phyloP scores from a whole-genome alignment of 2,888 invertebrate genomes.

The Rugalucina vietnamica region DNA sequence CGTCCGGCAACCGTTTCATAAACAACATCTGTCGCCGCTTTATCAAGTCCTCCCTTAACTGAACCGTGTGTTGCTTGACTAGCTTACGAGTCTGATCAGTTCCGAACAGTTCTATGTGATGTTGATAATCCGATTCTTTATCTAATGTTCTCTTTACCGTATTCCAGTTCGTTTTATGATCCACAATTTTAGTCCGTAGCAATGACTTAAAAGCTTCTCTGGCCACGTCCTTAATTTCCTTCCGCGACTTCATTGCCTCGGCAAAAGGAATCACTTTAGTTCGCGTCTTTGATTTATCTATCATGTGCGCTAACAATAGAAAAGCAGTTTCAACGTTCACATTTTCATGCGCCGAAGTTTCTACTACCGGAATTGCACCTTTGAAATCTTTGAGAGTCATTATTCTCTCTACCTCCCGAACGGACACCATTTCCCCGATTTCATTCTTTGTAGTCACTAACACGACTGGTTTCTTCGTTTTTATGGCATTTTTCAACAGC shows the following conservation, averaged over 20 bases:
- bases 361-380: slow-evolving; percentile 91
- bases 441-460: slow-evolving; percentile 98
- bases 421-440: slow-evolving; percentile 91
- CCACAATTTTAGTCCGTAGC: slow-evolving; percentile 91
- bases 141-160: slow-evolving; percentile 91
- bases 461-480: slow-evolving; percentile 97
- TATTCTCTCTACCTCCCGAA: slow-evolving; percentile 92
- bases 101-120: slow-evolving; percentile 94
- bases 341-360: slow-evolving; percentile 97
- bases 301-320: slow-evolving; percentile 94
- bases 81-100: slow-evolving; percentile 92
- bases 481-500: slow-evolving; percentile 92
- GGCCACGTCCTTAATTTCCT: slow-evolving; percentile 94
- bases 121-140: slow-evolving; percentile 94
- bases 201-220: slow-evolving; percentile 95
- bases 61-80: slow-evolving; percentile 91
- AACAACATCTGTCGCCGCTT: slow-evolving; percentile 91
- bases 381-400: slow-evolving; percentile 96
- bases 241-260: slow-evolving; percentile 93
- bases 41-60: slow-evolving; percentile 92
- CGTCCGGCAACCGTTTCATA: slow-evolving; percentile 90
- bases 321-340: slow-evolving; percentile 96
- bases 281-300: slow-evolving; percentile 93
- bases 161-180: slow-evolving; percentile 89
- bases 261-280: slow-evolving; percentile 87